Evolutionary conservation across 2,888 invertebrate species (phyloP).

Genomic region (Standfussiana lucernea): DNA sequence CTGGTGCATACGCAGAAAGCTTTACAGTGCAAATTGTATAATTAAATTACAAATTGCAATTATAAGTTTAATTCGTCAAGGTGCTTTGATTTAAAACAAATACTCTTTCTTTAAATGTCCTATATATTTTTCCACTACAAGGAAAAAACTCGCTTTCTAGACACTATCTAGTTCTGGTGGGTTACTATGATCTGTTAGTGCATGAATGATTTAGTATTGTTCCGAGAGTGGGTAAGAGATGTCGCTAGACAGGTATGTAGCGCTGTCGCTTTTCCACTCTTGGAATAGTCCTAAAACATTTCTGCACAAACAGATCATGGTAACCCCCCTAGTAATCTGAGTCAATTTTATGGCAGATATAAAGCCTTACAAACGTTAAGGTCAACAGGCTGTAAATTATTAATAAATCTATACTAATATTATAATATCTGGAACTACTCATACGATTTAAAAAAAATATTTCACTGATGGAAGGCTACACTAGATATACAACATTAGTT

Average conservation of each 20-base stretch:
- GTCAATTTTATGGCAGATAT: not conserved
- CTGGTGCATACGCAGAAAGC: conserved; percentile 14
- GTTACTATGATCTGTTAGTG: too few species aligned
- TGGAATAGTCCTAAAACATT: too few species aligned
- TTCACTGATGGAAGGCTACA: too few species aligned
- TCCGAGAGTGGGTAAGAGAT: too few species aligned
- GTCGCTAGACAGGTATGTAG: too few species aligned
- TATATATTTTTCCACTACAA: not conserved
- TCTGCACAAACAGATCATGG: too few species aligned
- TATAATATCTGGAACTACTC: not conserved
- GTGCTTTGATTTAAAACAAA: not conserved
- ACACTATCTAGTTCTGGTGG: not conserved
- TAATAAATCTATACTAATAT: too few species aligned
- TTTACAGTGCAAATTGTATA: not conserved
- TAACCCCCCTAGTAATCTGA: too few species aligned
- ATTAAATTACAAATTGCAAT: conserved; percentile 8
- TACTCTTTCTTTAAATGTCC: not conserved
- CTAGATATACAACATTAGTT: too few species aligned
- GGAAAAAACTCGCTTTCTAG: not conserved
- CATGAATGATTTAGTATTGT: too few species aligned
- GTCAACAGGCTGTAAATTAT: too few species aligned
- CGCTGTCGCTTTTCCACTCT: too few species aligned
- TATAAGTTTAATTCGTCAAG: not conserved
- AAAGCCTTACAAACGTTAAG: not conserved
- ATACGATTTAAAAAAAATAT: not conserved